phyloP scores from a whole-genome alignment of 2,888 invertebrate genomes.

The Drosophila picticornis region DNA sequence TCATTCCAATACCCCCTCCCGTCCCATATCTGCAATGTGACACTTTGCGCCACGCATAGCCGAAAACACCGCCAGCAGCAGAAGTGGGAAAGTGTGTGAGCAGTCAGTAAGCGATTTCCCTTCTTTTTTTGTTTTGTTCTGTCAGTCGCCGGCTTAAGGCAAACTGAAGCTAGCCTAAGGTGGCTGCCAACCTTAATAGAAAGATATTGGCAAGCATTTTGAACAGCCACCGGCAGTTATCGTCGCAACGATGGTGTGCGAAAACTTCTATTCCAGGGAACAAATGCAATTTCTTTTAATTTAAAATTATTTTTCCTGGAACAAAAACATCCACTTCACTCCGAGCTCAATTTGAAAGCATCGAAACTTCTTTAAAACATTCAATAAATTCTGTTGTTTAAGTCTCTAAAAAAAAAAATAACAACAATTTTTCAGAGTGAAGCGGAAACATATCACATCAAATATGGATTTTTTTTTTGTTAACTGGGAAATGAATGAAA shows the following conservation, averaged over 20 bases:
- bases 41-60: conserved; percentile 51
- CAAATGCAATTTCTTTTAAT: background rate
- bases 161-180: conserved; percentile 3
- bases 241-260: background rate
- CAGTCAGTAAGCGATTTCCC: conserved; percentile 12
- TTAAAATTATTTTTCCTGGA: background rate
- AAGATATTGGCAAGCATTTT: background rate
- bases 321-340: background rate
- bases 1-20: background rate
- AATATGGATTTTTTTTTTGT: no score
- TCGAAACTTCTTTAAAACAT: background rate
- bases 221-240: background rate
- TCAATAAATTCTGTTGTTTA: background rate
- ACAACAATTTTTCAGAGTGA: background rate
- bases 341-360: background rate
- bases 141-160: conserved; percentile 12
- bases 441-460: background rate
- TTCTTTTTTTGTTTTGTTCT: background rate
- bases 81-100: background rate
- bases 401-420: background rate
- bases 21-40: conserved; percentile 62
- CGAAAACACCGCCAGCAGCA: conserved; percentile 7
- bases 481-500: no score
- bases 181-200: background rate
- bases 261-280: background rate